phyloP scores from a whole-genome alignment of 2,888 invertebrate genomes.

The Athrips mouffetella region DNA sequence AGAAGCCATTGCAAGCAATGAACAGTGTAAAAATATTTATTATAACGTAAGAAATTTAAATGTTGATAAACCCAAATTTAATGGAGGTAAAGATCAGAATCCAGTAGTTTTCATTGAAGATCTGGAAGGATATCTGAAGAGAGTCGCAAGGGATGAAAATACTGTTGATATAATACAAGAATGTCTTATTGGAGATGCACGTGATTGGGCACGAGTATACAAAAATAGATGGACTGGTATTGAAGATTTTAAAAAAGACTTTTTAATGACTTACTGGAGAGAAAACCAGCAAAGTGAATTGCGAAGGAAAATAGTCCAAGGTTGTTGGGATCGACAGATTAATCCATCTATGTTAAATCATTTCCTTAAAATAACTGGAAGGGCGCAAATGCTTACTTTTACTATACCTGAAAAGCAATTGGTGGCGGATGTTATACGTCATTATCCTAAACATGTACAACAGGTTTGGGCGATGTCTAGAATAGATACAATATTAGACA shows the following conservation, averaged over 20 bases:
- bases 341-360: background rate
- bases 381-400: constrained; percentile 3
- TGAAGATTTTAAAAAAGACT: background rate
- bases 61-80: background rate
- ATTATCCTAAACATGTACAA: constrained; percentile 6
- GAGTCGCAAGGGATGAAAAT: no score
- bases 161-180: background rate
- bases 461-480: background rate
- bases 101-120: background rate
- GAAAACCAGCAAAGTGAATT: background rate
- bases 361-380: background rate
- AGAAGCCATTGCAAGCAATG: no score
- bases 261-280: background rate
- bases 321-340: background rate
- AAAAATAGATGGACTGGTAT: no score
- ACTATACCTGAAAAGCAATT: constrained; percentile 6
- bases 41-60: background rate
- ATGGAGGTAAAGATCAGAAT: background rate
- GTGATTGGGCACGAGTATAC: background rate
- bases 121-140: no score
- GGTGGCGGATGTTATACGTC: background rate
- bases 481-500: background rate
- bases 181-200: background rate
- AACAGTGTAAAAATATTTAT: no score
- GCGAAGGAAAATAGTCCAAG: background rate